Percentiles rank a stretch among this genome's conserved stretches.
phyloP scores from a whole-genome alignment of 2,113 vertebrate genomes.

The Balaeniceps rex region DNA sequence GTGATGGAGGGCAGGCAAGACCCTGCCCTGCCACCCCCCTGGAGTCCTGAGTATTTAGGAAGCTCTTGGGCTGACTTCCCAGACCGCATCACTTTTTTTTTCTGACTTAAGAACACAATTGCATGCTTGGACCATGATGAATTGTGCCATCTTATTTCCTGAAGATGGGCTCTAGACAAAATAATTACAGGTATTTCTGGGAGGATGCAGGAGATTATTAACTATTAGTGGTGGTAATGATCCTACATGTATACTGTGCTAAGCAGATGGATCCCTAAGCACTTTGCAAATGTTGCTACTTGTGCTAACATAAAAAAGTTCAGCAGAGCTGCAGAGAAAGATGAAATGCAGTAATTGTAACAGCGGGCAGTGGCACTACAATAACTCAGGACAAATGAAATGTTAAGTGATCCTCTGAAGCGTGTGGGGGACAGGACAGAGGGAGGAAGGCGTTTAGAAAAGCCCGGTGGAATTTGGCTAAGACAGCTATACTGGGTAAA shows the following conservation, averaged over 20 bases:
- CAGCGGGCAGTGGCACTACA: neutral
- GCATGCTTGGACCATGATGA: fast-evolving
- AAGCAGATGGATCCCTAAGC: neutral
- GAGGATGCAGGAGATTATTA: neutral
- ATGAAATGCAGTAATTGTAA: neutral
- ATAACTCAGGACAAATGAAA: neutral
- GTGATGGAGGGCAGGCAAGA: fast-evolving
- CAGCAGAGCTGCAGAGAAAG: neutral
- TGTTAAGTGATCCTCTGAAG: neutral
- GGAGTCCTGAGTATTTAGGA: neutral
- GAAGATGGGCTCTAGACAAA: neutral
- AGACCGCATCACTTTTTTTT: neutral
- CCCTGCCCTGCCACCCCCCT: neutral
- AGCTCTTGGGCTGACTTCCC: neutral
- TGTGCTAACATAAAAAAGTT: neutral
- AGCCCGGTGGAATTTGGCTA: neutral
- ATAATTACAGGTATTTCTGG: neutral
- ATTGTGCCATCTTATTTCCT: neutral
- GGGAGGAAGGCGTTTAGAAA: neutral
- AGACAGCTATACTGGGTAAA: neutral
- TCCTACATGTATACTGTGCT: neutral
- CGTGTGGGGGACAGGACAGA: neutral
- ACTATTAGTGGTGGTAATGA: neutral
- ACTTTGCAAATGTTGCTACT: neutral
- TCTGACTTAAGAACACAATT: neutral